Conservation (phyloP, 2,113 vertebrate genomes). For the Myanophis thanlyinensis region DNA sequence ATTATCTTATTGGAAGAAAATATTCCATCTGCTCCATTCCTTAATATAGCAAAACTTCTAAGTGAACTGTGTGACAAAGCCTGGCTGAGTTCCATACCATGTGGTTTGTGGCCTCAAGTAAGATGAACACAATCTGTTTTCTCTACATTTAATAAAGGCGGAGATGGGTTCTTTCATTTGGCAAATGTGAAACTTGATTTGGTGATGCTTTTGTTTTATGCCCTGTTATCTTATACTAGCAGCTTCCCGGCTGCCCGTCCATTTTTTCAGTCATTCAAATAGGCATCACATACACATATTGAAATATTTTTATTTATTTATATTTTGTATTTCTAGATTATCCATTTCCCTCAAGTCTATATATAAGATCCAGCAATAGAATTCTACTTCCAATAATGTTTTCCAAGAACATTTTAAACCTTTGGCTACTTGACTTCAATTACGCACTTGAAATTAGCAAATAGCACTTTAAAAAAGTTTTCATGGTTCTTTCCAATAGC, state of each 20-base stretch:
- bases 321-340: background rate
- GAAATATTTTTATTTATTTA: constrained; percentile 13
- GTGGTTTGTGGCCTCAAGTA: constrained; percentile 64
- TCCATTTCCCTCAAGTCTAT: background rate
- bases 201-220: constrained; percentile 58
- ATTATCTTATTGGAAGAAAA: constrained; percentile 69
- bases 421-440: constrained; percentile 31
- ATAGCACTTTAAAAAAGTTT: constrained; percentile 9
- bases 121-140: constrained; percentile 72
- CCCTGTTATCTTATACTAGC: constrained; percentile 49
- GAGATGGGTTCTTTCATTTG: constrained; percentile 59
- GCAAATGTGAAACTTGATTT: constrained; percentile 47
- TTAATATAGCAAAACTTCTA: constrained; percentile 56
- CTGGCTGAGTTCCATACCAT: constrained; percentile 62
- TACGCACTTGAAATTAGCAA: constrained; percentile 28
- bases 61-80: constrained; percentile 59
- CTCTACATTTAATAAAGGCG: constrained; percentile 64
- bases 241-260: constrained; percentile 53
- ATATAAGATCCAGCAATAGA: constrained; percentile 30
- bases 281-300: constrained; percentile 44
- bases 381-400: constrained; percentile 41
- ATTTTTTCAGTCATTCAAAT: constrained; percentile 48
- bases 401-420: constrained; percentile 13
- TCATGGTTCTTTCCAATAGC: background rate
- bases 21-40: constrained; percentile 73